phyloP scores from a whole-genome alignment of 2,888 invertebrate species.

The Dynastes maya region DNA sequence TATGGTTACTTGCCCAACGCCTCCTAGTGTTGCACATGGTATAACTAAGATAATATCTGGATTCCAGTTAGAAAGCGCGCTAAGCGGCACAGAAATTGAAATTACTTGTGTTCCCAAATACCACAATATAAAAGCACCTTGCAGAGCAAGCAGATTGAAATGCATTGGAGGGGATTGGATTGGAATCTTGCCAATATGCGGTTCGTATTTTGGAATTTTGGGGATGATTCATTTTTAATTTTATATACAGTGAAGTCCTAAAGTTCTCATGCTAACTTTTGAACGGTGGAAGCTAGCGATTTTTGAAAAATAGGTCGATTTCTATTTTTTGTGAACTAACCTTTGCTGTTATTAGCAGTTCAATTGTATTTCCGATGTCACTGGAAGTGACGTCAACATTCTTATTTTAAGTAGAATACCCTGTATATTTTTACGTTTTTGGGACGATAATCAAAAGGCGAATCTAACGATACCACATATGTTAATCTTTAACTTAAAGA shows the following conservation, averaged over 20 bases:
- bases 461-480: too few relatives aligned
- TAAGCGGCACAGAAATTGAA: conserved; percentile 65
- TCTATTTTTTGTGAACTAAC: too few relatives aligned
- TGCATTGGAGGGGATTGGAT: conserved; percentile 68
- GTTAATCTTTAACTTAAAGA: too few relatives aligned
- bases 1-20: conserved; percentile 33
- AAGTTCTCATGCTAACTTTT: too few relatives aligned
- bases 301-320: too few relatives aligned
- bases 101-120: conserved; percentile 65
- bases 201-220: conserved; percentile 60
- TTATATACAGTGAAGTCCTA: neutral
- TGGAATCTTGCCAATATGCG: conserved; percentile 67
- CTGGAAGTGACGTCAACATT: too few relatives aligned
- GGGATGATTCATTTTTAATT: neutral
- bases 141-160: conserved; percentile 63
- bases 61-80: conserved; percentile 55
- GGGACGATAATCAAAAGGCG: too few relatives aligned
- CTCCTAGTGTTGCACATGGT: conserved; percentile 55
- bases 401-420: too few relatives aligned
- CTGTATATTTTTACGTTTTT: too few relatives aligned
- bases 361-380: too few relatives aligned
- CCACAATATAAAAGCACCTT: conserved; percentile 64
- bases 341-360: too few relatives aligned
- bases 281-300: too few relatives aligned
- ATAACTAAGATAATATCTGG: conserved; percentile 56